Conservation (phyloP, 2,888 invertebrate species). For the Lasioglossum calceatum region DNA sequence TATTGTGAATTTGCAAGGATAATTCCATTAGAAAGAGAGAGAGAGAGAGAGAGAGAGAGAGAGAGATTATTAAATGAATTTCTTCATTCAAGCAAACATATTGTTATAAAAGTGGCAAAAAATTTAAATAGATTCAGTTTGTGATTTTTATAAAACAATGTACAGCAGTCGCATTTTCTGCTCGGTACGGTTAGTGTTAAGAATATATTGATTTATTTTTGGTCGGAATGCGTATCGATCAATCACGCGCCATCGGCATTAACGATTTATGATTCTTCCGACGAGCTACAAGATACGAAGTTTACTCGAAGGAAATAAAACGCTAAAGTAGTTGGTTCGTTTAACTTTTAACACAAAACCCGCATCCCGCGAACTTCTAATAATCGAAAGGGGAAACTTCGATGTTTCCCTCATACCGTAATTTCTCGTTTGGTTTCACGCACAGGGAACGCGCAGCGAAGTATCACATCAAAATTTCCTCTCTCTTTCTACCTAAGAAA, state of each 20-base stretch:
- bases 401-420: not conserved
- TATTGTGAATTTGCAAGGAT: too few species aligned
- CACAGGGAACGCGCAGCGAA: not conserved
- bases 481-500: not conserved
- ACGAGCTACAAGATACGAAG: not conserved
- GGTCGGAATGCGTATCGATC: not conserved
- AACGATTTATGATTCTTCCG: not conserved
- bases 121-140: too few species aligned
- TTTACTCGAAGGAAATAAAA: slow-evolving; percentile 17
- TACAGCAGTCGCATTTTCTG: too few species aligned
- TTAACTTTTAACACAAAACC: slow-evolving; percentile 22
- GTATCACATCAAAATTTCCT: slow-evolving; percentile 21
- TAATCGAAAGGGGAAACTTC: slow-evolving; percentile 18
- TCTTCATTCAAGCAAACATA: too few species aligned
- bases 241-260: not conserved
- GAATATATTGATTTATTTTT: not conserved
- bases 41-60: too few species aligned
- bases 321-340: slow-evolving; percentile 17
- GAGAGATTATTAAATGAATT: too few species aligned
- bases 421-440: slow-evolving; percentile 17
- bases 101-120: too few species aligned
- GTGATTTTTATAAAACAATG: too few species aligned
- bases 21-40: too few species aligned
- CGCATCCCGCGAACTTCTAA: slow-evolving; percentile 12
- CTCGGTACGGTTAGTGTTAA: too few species aligned